Conservation (phyloP, 2,113 vertebrate genomes). For the Pristiophorus japonicus region DNA sequence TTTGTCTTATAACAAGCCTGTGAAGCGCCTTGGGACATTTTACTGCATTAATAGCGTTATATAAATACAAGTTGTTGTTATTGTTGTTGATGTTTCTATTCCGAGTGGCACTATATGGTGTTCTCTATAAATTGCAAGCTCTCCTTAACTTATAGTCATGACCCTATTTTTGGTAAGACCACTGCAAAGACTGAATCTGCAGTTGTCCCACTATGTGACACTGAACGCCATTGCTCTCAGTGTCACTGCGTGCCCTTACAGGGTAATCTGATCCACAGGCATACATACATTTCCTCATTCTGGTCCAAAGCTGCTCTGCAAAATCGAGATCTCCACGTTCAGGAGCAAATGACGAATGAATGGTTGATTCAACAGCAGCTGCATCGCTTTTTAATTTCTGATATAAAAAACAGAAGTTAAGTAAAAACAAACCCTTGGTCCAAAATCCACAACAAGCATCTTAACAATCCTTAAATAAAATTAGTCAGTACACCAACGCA, state of each 20-base stretch:
- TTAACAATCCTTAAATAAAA: neutral
- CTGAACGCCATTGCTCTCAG: too few relatives aligned
- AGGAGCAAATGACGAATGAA: conserved; percentile 62
- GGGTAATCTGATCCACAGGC: neutral
- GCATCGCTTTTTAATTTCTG: conserved; percentile 56
- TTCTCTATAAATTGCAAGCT: neutral
- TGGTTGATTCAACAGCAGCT: conserved; percentile 55
- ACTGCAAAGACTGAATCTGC: neutral
- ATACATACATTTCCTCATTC: conserved; percentile 75
- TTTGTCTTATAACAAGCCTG: too few relatives aligned
- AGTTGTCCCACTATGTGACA: neutral
- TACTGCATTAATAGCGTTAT: too few relatives aligned
- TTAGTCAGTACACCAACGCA: neutral
- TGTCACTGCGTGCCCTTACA: neutral
- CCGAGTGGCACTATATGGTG: neutral
- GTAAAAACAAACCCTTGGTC: neutral
- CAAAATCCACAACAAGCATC: neutral
- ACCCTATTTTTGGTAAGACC: neutral
- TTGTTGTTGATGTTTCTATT: too few relatives aligned
- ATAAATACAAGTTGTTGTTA: too few relatives aligned
- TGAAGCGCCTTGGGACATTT: too few relatives aligned
- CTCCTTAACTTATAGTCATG: neutral
- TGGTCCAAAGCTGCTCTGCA: conserved; percentile 85
- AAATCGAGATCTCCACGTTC: conserved; percentile 84
- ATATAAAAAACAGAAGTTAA: neutral